These are phyloP conservation scores for Parnassius orleans DNA, from an alignment of 2,888 invertebrate genomes.

Conservation along the genomic window DNA sequence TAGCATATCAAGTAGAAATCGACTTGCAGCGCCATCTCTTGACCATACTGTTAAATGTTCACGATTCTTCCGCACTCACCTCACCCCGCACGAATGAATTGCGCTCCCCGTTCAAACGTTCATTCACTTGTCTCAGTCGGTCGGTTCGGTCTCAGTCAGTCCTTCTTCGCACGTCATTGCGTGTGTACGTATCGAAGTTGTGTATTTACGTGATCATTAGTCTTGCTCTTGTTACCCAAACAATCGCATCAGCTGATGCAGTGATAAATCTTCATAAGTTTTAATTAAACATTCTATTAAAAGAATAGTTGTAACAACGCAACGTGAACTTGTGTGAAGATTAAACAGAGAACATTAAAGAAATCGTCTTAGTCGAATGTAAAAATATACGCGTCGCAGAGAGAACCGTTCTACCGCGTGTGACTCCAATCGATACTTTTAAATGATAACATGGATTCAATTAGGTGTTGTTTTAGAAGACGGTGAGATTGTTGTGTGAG, in stretches of 20 bases:
- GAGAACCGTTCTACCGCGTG: slow-evolving; percentile 69
- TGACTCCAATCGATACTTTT: slow-evolving; percentile 77
- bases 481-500: slow-evolving; percentile 57
- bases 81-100: slow-evolving; percentile 34
- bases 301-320: slow-evolving; percentile 34
- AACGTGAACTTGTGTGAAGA: slow-evolving; percentile 37
- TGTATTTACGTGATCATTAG: slow-evolving; percentile 50
- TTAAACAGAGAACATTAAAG: slow-evolving; percentile 50
- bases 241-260: slow-evolving; percentile 73
- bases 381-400: slow-evolving; percentile 75
- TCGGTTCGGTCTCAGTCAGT: slow-evolving; percentile 64
- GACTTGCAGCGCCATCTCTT: slow-evolving; percentile 61
- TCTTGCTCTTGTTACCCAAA: slow-evolving; percentile 74
- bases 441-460: slow-evolving; percentile 80
- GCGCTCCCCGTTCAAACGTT: slow-evolving; percentile 40
- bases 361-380: slow-evolving; percentile 68
- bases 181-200: slow-evolving; percentile 35
- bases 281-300: slow-evolving; percentile 31
- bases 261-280: slow-evolving; percentile 52
- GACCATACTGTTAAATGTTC: slow-evolving; percentile 25
- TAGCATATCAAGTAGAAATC: not conserved
- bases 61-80: slow-evolving; percentile 37
- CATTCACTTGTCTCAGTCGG: slow-evolving; percentile 51
- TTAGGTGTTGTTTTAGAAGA: slow-evolving; percentile 69
- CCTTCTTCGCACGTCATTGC: slow-evolving; percentile 54